phyloP scores from a whole-genome alignment of 1,140 invertebrate genomes.

The Rhopalosiphum maidis region DNA sequence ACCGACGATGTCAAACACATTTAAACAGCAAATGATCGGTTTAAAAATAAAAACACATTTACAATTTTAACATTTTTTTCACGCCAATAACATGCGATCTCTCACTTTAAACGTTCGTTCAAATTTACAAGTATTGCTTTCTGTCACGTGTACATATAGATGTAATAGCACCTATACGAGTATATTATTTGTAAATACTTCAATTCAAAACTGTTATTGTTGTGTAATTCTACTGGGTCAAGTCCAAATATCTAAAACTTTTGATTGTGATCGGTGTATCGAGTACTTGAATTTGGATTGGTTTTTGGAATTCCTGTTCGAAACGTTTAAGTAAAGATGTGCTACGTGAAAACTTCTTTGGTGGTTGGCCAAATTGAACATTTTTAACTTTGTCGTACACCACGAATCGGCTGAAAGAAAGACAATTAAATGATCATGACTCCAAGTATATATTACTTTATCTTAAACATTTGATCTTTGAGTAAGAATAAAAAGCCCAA shows the following conservation, averaged over 20 bases:
- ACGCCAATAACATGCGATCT: not conserved
- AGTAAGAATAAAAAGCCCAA: not conserved
- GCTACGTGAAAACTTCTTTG: conserved; percentile 35
- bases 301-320: not conserved
- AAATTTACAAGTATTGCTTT: not conserved
- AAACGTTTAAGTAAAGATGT: not conserved
- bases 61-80: too few species aligned
- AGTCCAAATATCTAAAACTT: not conserved
- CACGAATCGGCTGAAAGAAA: not conserved
- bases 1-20: not conserved
- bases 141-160: not conserved
- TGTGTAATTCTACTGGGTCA: not conserved
- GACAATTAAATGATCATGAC: not conserved
- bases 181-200: not conserved
- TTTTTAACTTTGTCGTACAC: not conserved
- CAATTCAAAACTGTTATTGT: not conserved
- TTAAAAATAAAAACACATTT: not conserved
- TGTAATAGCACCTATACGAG: not conserved
- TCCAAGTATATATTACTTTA: not conserved
- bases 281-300: conserved; percentile 18
- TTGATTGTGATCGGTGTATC: not conserved
- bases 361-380: conserved; percentile 39
- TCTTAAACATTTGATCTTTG: not conserved
- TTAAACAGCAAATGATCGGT: not conserved
- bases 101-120: not conserved